Evolutionary conservation across 2,888 invertebrate genomes (phyloP), one percentile per base, ranked within the genome.

Genomic region (Hydraecia micacea): DNA sequence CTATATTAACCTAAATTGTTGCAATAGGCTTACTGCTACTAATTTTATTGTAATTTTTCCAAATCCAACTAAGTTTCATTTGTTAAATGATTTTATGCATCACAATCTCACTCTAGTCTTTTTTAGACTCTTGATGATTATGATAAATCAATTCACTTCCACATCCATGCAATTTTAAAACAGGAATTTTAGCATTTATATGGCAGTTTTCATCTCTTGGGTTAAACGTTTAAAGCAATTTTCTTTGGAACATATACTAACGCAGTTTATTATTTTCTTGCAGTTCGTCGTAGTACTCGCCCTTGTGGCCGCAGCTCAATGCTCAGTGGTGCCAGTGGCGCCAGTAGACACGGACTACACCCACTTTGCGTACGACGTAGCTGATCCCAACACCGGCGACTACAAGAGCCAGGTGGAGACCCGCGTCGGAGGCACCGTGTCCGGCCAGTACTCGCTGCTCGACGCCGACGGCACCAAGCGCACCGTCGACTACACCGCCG

Each of bases 361-460:
- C 85, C 96, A 97, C 92, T 97, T 97, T 92, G 95, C 97, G 2
- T 97, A 97, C 92, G 97, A 97, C 85, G 97, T 97, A 55, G 97
- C 97, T 52, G 97, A 97, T 91, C 96, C 96, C 87, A 91, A 96
- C 92, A 97, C 97, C 79, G 97, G 97, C 25, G 97, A 97, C 94
- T 96, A 90, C 93, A 97, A 97, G 92, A 97, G 96, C 93, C 97
- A 97, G 91, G 93, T 94, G 25, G 97, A 97, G 93, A 95, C 96
- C 76, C 96, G 97, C 88, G 93, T 94, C 69, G 97, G 97, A 62
- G 97, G 97, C 87, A 91, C 93, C 77, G 97, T 97, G 69, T 92
- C 94, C 84, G 97, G 97, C 81, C 97, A 97, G 90, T 97, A 97
- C 95, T 97, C 97, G 49, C 95, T 97, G 28, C 92, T 95, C 21